Base-by-base conservation (phyloP, 2,113 vertebrate genomes). In the Polypterus bichir region DNA sequence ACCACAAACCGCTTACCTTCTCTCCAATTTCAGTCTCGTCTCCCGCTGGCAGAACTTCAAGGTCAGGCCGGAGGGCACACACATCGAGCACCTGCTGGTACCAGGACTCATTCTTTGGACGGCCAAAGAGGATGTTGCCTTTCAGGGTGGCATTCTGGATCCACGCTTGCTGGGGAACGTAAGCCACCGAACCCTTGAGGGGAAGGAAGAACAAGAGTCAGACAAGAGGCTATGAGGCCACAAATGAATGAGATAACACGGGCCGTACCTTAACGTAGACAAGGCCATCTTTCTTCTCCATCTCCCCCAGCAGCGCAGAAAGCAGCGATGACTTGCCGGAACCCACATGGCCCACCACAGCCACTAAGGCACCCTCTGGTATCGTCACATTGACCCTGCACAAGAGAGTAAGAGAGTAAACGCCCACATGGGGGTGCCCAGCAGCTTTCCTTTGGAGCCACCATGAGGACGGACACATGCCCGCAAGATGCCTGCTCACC, bases 151-250 rank as follows among this genome's bases (percentile, higher is more conserved):
- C 77, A 5, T 98, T 98, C 76, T 98, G 96, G 71, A 98, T 92
- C 96, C 96, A 98, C 10, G 96, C 91, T 78, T 97, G 94, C 80
- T 98, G 96, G 6, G 96, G 84, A 57, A 98, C 88, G 0, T 96
- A 98, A 54, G 94, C 94, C 69, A 97, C 79, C 0, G 89, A 88
- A 47, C 92, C 94, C 95, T 98, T 66, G 2, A 69, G 65, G 11
- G n/a, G 61, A 66, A 65, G 59, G 4, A 1, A 0, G 7, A 44
- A 45, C 58, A 46, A 6, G 8, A 52, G 47, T 9, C 47, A 45
- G 3, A 65, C 11, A 27, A 44, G 11, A 59, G 46, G 5, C 46
- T 9, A 49, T 47, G 27, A 27, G 27, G 27, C 27, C 2, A 27
- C 27, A 27, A 27, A 27, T 27, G 27, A 27, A 27, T 27, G 27